Base-by-base conservation (phyloP, 2,113 vertebrate species). In the Dissostichus mawsoni region DNA sequence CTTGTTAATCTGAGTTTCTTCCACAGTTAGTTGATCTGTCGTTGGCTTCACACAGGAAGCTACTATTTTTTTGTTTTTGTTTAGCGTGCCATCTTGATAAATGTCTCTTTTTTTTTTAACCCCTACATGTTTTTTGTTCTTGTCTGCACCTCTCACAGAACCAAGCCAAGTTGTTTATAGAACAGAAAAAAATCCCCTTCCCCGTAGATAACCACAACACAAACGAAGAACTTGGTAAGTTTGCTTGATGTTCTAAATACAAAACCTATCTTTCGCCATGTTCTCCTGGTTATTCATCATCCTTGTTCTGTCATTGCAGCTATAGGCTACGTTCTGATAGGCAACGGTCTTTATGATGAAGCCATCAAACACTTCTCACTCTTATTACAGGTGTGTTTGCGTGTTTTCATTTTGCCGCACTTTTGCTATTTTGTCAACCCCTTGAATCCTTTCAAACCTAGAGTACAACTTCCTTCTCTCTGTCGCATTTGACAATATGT, bases 331-430 rank as follows among this genome's bases (percentile, higher is more conserved):
- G 97, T 98, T 81, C 93, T 99, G 92, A 97, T 99, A 78, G 97
- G 96, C 80, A 99, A 96, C 23, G 95, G 97, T 13, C 95, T 99
- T 57, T 97, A 98, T 25, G 97, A 99, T 89, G 98, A 99, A 96
- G 98, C 98, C 70, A 96, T 99, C 90, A 96, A 95, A 85, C 98
- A 98, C 86, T 99, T 99, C 92, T 98, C 98, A 29, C 96, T 97
- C 57, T 93, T 99, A 90, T 93, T 99, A 33, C 98, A 99, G 98
- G 98, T 99, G 81, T 55, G 80, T 92, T 56, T 62, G n/a, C 8
- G 11, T 36, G 13, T 33, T 36, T 58, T 25, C 20, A 1, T 10
- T 10, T 25, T 36, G 18, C 4, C 1, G 8, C 47, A 61, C 33
- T 13, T 50, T 11, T 51, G 11, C 4, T 36, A 11, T 50, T 41